A percentile compares a stretch with the other conserved stretches of the same genome.
Evolutionary conservation across 2,113 vertebrate species (phyloP).

Genomic region (Hepsetus odoe): DNA sequence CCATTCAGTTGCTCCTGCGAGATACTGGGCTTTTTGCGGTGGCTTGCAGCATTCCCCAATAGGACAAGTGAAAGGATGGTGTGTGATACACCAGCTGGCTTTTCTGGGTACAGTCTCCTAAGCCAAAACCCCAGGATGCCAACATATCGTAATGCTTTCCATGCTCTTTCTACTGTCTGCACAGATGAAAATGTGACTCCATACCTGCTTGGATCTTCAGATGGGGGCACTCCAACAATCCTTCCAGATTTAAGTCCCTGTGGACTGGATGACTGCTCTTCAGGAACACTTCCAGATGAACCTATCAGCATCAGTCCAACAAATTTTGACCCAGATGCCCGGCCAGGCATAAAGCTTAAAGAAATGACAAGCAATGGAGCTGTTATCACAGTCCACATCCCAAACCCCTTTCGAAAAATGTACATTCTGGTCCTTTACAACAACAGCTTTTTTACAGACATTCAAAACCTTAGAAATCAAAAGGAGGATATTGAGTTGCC

Average conservation of each 20-base stretch:
- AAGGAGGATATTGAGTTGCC: conserved; percentile 88
- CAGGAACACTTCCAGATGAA: conserved; percentile 83
- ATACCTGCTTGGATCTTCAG: conserved; percentile 68
- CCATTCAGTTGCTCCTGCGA: conserved; percentile 97
- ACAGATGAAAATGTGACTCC: conserved; percentile 79
- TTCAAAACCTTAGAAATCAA: conserved; percentile 84
- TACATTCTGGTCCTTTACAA: conserved; percentile 94
- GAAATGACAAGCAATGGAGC: conserved; percentile 87
- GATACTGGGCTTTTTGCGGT: conserved; percentile 91
- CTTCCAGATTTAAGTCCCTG: conserved; percentile 82
- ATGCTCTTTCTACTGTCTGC: conserved; percentile 88
- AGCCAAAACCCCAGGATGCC: conserved; percentile 86
- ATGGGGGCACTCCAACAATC: conserved; percentile 70
- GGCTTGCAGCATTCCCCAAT: conserved; percentile 91
- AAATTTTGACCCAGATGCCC: conserved; percentile 74
- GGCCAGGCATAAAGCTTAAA: conserved; percentile 84
- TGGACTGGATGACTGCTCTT: conserved; percentile 87
- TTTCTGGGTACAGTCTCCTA: conserved; percentile 88
- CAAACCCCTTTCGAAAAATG: conserved; percentile 91
- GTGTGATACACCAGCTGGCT: conserved; percentile 89
- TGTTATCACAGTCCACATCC: conserved; percentile 87
- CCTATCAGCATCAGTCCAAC: conserved; percentile 79
- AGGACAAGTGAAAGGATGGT: conserved; percentile 92
- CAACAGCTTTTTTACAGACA: conserved; percentile 88
- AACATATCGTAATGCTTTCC: conserved; percentile 85